These are phyloP conservation scores for Latrodectus elegans DNA, from an alignment of 2,888 invertebrate species.

Conservation along the genomic window DNA sequence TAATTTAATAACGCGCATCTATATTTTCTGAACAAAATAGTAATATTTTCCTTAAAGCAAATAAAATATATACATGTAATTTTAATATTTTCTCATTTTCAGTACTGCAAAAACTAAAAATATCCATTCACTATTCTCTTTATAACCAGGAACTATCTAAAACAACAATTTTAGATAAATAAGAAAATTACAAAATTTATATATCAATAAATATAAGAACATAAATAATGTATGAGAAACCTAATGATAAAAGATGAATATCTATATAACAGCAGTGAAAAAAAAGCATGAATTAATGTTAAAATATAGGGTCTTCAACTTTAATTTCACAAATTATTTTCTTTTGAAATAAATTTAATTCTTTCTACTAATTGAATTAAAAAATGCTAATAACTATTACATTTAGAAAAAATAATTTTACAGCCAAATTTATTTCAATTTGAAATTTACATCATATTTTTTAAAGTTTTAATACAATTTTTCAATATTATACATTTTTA, in stretches of 20 bases:
- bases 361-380: too few species aligned
- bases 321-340: too few species aligned
- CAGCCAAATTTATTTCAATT: too few species aligned
- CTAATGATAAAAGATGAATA: background rate
- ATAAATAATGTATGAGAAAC: background rate
- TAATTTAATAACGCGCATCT: background rate
- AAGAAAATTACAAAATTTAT: background rate
- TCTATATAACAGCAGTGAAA: background rate
- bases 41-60: too few species aligned
- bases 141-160: background rate
- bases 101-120: constrained; percentile 29
- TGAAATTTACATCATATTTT: too few species aligned
- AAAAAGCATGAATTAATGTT: background rate
- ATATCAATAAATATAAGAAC: background rate
- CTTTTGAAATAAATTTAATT: too few species aligned
- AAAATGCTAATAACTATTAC: too few species aligned
- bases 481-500: too few species aligned
- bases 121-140: too few species aligned
- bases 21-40: background rate
- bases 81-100: background rate
- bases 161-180: background rate
- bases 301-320: background rate
- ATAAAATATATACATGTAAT: too few species aligned
- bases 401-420: too few species aligned
- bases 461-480: too few species aligned